Conservation (phyloP, 2,888 invertebrate species). For the Danaus chrysippus region DNA sequence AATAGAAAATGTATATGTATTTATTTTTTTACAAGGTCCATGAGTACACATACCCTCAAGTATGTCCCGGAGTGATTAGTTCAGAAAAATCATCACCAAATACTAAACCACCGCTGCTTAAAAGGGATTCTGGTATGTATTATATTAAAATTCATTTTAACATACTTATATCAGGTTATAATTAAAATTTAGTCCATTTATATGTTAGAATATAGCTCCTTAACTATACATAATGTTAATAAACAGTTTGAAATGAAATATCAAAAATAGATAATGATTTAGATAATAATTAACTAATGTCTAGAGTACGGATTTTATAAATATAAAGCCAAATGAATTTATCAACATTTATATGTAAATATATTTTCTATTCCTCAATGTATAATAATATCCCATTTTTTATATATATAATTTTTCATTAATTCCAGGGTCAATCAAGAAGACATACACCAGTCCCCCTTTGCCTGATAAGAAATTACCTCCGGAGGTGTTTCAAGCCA, state of each 20-base stretch:
- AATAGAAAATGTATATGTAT: slow-evolving; percentile 2
- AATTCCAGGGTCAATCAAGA: slow-evolving; percentile 81
- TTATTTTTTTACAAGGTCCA: slow-evolving; percentile 78
- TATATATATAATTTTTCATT: not conserved
- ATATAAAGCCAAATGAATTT: too few species aligned
- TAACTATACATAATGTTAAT: too few species aligned
- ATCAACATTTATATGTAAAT: too few species aligned
- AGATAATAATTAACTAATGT: too few species aligned
- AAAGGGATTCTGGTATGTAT: slow-evolving; percentile 58
- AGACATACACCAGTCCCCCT: slow-evolving; percentile 70
- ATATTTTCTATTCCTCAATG: too few species aligned
- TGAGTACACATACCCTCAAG: slow-evolving; percentile 92
- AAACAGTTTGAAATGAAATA: too few species aligned
- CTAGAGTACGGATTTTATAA: too few species aligned
- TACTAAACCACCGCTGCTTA: slow-evolving; percentile 59
- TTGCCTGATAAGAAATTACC: slow-evolving; percentile 64
- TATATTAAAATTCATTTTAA: not conserved
- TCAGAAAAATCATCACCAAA: slow-evolving; percentile 67
- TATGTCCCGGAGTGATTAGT: slow-evolving; percentile 69
- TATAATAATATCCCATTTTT: not conserved
- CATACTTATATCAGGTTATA: too few species aligned
- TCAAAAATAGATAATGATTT: too few species aligned
- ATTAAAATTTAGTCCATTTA: too few species aligned
- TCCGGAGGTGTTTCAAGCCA: slow-evolving; percentile 53
- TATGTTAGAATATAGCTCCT: too few species aligned